A percentile compares a stretch with the other conserved stretches of the same genome.
Conservation (phyloP, 1,140 invertebrate genomes). For the Aphaenogaster rudis region DNA sequence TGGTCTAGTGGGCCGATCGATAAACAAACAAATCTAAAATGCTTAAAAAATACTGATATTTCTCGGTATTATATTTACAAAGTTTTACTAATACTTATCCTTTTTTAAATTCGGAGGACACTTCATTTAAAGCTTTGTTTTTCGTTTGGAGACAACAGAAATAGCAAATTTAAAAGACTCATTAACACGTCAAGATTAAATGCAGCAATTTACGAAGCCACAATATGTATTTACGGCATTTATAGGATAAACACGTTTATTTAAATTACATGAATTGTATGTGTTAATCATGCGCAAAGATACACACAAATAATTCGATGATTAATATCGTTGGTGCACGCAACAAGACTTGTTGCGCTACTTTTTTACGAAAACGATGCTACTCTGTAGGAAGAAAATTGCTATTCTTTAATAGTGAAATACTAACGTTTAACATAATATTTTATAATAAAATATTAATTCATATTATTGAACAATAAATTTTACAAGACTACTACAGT, state of each 20-base stretch:
- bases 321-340: slow-evolving; percentile 30
- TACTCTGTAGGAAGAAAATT: not conserved
- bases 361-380: not conserved
- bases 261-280: slow-evolving; percentile 35
- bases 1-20: slow-evolving; percentile 28
- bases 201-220: not conserved
- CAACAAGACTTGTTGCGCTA: slow-evolving; percentile 7
- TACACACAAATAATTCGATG: slow-evolving; percentile 1
- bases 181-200: not conserved
- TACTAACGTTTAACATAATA: not conserved
- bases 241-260: slow-evolving; percentile 25
- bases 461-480: not conserved
- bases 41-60: not conserved
- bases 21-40: slow-evolving; percentile 28
- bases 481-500: not conserved
- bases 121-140: not conserved
- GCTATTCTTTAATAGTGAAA: not conserved
- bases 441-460: not conserved
- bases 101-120: not conserved
- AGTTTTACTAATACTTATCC: not conserved
- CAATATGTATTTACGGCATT: slow-evolving; percentile 18
- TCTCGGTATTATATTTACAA: not conserved
- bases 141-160: not conserved
- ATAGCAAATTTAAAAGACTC: not conserved
- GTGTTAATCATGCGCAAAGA: slow-evolving; percentile 14